phyloP scores from a whole-genome alignment of 2,797 vertebrate genomes.

The Thripadectes ignobilis region DNA sequence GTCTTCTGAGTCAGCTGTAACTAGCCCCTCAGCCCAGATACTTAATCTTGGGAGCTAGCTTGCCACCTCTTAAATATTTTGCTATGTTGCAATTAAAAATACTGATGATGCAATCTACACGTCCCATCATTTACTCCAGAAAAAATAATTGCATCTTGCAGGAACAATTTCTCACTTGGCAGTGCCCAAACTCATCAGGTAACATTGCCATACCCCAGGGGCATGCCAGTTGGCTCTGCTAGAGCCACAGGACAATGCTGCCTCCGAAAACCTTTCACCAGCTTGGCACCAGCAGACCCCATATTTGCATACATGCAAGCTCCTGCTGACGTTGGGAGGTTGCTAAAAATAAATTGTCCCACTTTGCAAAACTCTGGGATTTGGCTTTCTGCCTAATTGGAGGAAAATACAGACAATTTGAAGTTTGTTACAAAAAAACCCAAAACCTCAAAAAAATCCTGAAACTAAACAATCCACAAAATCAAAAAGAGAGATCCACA shows the following conservation, averaged over 20 bases:
- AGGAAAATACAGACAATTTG: neutral
- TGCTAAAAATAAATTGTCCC: neutral
- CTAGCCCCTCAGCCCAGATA: neutral
- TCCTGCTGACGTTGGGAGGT: neutral
- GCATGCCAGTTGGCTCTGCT: conserved; percentile 19
- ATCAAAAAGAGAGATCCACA: neutral
- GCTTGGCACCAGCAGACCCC: neutral
- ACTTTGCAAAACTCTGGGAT: neutral
- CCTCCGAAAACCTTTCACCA: neutral
- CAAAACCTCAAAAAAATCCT: neutral
- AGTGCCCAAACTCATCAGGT: neutral
- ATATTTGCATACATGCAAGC: neutral
- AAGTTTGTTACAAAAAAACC: neutral
- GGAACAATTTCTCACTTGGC: conserved; percentile 24
- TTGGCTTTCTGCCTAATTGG: neutral
- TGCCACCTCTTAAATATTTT: neutral
- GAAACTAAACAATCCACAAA: neutral
- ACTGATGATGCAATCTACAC: conserved; percentile 7
- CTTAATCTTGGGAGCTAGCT: neutral
- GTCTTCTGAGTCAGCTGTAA: neutral
- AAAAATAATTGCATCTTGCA: neutral
- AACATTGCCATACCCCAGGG: neutral
- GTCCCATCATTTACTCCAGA: neutral
- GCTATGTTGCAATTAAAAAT: conserved; percentile 11
- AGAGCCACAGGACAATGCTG: neutral